Conservation (phyloP, 2,888 invertebrate species). For the Agriotes lineatus region DNA sequence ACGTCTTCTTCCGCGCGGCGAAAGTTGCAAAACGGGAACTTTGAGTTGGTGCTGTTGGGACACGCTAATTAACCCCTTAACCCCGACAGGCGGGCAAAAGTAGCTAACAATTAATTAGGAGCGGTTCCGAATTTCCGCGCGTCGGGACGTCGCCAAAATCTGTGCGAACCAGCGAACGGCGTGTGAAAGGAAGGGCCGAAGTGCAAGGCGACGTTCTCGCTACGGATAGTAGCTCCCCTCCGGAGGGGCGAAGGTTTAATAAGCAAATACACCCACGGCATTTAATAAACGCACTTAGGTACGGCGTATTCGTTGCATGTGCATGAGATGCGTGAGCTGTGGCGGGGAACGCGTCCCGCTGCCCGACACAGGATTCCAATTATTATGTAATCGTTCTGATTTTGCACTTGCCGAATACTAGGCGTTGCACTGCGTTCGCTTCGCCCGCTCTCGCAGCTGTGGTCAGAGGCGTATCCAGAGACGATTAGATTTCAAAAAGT, state of each 20-base stretch:
- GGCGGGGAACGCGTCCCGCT: constrained; percentile 9
- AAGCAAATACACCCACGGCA: constrained; percentile 64
- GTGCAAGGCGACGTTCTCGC: constrained; percentile 54
- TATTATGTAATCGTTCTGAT: constrained; percentile 25
- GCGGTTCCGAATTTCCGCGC: constrained; percentile 11
- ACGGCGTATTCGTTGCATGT: constrained; percentile 52
- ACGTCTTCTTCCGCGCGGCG: no score
- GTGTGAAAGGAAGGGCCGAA: constrained; percentile 34
- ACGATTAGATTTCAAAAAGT: no score
- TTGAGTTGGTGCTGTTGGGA: background rate
- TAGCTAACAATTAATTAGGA: constrained; percentile 31
- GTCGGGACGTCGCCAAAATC: constrained; percentile 11
- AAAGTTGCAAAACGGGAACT: background rate
- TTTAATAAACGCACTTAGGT: constrained; percentile 64
- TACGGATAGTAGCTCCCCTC: constrained; percentile 60
- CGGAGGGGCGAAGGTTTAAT: constrained; percentile 59
- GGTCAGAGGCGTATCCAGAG: background rate
- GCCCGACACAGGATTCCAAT: constrained; percentile 8
- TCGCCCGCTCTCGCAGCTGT: no score
- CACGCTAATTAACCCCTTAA: constrained; percentile 23
- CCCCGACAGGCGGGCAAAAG: constrained; percentile 24
- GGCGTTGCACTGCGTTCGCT: background rate
- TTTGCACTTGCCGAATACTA: background rate
- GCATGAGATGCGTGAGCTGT: constrained; percentile 23
- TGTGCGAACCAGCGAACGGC: constrained; percentile 29